A percentile compares a stretch with the other conserved stretches of the same genome.
Conservation (phyloP, 2,797 vertebrate species). For the Lepilemur septentrionalis region DNA sequence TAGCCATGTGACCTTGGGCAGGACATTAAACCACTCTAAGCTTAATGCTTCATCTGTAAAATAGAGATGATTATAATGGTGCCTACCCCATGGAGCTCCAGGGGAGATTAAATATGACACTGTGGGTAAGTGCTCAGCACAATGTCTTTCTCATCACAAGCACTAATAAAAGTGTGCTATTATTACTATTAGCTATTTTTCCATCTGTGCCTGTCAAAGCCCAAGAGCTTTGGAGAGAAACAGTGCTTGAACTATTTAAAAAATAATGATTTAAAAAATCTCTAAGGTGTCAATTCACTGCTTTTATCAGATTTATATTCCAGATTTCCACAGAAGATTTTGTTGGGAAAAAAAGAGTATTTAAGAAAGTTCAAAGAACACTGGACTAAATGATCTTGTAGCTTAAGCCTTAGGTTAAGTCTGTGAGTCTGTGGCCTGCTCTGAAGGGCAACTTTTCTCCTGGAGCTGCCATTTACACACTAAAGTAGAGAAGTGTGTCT, state of each 20-base stretch:
- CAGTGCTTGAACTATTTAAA: neutral
- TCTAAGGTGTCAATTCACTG: neutral
- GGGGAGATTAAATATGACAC: neutral
- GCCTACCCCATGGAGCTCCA: neutral
- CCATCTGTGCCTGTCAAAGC: neutral
- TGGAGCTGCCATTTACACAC: neutral
- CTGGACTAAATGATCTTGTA: neutral
- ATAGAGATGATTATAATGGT: neutral
- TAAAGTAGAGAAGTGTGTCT: neutral
- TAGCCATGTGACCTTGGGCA: neutral
- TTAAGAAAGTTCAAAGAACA: slow-evolving; percentile 22
- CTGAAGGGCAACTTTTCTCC: neutral
- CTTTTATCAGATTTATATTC: no score
- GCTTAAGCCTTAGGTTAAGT: neutral
- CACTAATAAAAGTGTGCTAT: neutral
- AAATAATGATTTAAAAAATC: neutral
- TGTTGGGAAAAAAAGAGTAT: neutral
- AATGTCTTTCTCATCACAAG: neutral
- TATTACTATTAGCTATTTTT: neutral
- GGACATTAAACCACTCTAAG: neutral
- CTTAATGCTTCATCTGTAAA: neutral
- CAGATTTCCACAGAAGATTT: neutral
- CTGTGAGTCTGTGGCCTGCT: neutral
- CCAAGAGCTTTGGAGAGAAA: neutral
- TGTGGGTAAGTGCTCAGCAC: neutral